phyloP scores from a whole-genome alignment of 2,888 invertebrate genomes.

The Salticus scenicus region DNA sequence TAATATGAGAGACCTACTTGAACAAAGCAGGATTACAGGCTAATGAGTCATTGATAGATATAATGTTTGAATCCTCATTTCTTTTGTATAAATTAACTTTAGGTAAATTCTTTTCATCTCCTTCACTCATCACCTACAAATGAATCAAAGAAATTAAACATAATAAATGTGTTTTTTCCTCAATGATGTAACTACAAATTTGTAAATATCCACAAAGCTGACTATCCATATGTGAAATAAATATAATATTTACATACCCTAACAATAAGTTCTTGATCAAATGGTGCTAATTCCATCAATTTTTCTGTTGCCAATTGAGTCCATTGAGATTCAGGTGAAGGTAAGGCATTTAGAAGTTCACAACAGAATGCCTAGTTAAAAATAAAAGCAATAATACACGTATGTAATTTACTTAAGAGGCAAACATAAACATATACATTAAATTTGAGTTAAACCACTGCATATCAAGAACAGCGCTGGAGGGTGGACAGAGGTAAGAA shows the following conservation, averaged over 20 bases:
- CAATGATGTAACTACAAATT: no score
- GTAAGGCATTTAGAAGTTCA: conserved; percentile 30
- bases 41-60: conserved; percentile 48
- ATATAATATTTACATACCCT: no score
- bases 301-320: conserved; percentile 16
- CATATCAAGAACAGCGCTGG: neutral
- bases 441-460: neutral
- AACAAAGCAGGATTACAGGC: conserved; percentile 28
- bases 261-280: conserved; percentile 41
- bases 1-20: conserved; percentile 18
- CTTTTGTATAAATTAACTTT: conserved; percentile 84
- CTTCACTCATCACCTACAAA: conserved; percentile 49
- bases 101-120: conserved; percentile 74
- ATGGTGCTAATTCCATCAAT: conserved; percentile 42
- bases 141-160: neutral
- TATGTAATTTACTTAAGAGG: neutral
- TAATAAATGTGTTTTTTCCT: no score
- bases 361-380: conserved; percentile 36
- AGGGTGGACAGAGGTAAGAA: no score
- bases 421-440: no score
- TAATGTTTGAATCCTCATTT: conserved; percentile 56
- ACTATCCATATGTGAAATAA: no score
- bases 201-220: no score
- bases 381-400: neutral
- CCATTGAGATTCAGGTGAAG: conserved; percentile 37